Evolutionary conservation across 2,888 invertebrate species (phyloP).

Genomic region (Drosophila mercatorum): DNA sequence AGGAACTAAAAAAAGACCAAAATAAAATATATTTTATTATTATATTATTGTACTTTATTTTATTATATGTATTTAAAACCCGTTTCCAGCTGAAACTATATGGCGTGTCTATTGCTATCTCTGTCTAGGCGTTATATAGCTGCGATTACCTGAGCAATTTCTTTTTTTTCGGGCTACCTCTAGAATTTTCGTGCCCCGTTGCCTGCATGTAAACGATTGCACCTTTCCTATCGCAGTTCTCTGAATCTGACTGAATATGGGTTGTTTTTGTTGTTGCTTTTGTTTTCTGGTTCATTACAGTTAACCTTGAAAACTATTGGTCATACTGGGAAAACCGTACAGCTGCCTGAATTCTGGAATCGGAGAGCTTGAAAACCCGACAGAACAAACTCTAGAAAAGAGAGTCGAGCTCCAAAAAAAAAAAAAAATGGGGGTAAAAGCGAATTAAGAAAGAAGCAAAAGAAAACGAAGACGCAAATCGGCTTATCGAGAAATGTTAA

Average conservation of each 20-base stretch:
- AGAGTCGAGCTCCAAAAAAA: slow-evolving; percentile 13
- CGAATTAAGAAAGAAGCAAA: slow-evolving; percentile 29
- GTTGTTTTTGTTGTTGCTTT: slow-evolving; percentile 10
- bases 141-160: slow-evolving; percentile 20
- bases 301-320: slow-evolving; percentile 59
- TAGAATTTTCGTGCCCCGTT: slow-evolving; percentile 19
- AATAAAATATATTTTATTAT: background rate
- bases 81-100: background rate
- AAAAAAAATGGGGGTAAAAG: slow-evolving; percentile 4
- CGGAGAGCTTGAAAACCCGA: background rate
- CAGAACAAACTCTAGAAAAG: slow-evolving; percentile 36
- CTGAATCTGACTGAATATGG: slow-evolving; percentile 19
- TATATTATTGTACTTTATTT: too few species aligned
- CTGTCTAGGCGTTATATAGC: background rate
- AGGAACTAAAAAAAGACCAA: background rate
- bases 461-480: slow-evolving; percentile 73
- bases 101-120: background rate
- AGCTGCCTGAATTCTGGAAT: background rate
- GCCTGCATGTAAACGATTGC: slow-evolving; percentile 13
- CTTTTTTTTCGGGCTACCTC: slow-evolving; percentile 11
- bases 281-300: slow-evolving; percentile 12
- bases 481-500: slow-evolving; percentile 70
- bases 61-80: too few species aligned
- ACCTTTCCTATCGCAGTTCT: slow-evolving; percentile 49
- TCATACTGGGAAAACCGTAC: slow-evolving; percentile 6